Evolutionary conservation across 1,140 invertebrate genomes (phyloP).

Genomic region (Aradophagus sp.): DNA sequence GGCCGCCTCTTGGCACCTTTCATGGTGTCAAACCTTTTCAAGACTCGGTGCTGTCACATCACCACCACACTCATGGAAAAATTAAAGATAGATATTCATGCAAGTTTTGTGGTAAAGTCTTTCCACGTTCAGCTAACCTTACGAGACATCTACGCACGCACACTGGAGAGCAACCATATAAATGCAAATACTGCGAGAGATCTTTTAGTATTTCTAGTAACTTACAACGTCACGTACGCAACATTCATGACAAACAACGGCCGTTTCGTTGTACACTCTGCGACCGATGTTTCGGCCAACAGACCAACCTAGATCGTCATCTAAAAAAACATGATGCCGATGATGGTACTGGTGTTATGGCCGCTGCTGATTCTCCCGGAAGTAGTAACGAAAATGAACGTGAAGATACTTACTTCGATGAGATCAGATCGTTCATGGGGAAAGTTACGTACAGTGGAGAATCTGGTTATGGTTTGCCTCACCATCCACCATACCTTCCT

Average conservation of each 20-base stretch:
- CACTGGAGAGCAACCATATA: conserved; percentile 98
- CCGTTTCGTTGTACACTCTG: conserved; percentile 91
- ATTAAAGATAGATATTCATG: conserved; percentile 95
- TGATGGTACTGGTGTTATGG: conserved; percentile 78
- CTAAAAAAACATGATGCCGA: conserved; percentile 94
- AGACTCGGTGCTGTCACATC: conserved; percentile 70
- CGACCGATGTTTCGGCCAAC: conserved; percentile 91
- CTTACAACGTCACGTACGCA: conserved; percentile 97
- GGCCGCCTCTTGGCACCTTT: conserved; percentile 74
- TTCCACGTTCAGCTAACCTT: conserved; percentile 98
- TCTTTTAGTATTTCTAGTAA: conserved; percentile 99
- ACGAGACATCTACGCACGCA: conserved; percentile 97
- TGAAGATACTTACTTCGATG: conserved; percentile 90
- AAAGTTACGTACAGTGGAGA: conserved; percentile 80
- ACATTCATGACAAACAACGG: conserved; percentile 99
- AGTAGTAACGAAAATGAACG: conserved; percentile 88
- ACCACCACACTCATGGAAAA: conserved; percentile 73
- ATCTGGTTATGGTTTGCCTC: conserved; percentile 64
- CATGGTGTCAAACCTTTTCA: conserved; percentile 77
- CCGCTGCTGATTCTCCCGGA: conserved; percentile 84
- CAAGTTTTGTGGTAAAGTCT: conserved; percentile 98
- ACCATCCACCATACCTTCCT: conserved; percentile 71
- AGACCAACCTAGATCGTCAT: conserved; percentile 96
- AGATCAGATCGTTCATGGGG: conserved; percentile 92
- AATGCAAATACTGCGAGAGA: conserved; percentile 98